Evolutionary conservation across 2,797 vertebrate genomes (phyloP).

Genomic region (Spinus olivaceus): DNA sequence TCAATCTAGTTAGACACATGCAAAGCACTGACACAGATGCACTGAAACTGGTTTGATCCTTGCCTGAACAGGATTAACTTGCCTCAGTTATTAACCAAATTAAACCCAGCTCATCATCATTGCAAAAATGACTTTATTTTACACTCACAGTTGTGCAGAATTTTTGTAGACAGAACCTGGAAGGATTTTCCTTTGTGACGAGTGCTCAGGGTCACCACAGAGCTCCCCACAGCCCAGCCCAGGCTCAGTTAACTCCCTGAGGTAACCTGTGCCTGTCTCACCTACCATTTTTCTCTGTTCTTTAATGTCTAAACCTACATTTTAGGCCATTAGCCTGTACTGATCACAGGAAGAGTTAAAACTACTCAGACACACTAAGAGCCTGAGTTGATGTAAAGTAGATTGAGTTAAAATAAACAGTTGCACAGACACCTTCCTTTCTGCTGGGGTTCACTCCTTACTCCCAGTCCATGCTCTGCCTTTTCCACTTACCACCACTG

Average conservation of each 20-base stretch:
- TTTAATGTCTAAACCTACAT: background rate
- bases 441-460: background rate
- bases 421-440: background rate
- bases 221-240: background rate
- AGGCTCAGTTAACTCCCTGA: background rate
- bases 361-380: background rate
- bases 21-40: conserved; percentile 37
- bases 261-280: background rate
- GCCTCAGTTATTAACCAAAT: conserved; percentile 44
- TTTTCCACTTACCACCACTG: background rate
- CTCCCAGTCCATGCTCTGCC: background rate
- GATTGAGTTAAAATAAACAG: background rate
- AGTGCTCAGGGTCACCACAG: background rate
- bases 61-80: conserved; percentile 51
- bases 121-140: conserved; percentile 11
- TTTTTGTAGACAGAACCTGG: background rate
- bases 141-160: background rate
- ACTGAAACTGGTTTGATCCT: conserved; percentile 43
- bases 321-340: background rate
- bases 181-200: background rate
- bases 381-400: background rate
- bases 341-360: background rate
- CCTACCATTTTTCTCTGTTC: background rate
- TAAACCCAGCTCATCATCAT: conserved; percentile 20
- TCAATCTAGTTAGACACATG: background rate